Evolutionary conservation across 2,797 vertebrate genomes (phyloP).

Genomic region (Rhynchotus rufescens): DNA sequence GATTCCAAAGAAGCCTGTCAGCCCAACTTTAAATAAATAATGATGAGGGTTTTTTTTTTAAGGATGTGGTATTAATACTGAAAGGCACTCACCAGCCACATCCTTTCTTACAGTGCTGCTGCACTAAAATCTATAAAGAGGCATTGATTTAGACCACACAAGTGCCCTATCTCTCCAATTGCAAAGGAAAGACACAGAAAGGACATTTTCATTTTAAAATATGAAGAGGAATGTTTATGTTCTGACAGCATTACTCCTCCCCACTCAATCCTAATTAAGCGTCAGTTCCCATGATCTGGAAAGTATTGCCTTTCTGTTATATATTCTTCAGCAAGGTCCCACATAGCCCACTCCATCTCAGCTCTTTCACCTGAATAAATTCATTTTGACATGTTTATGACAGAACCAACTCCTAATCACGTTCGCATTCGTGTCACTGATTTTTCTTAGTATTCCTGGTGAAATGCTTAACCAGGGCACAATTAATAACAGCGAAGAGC

Average conservation of each 20-base stretch:
- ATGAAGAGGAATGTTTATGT: background rate
- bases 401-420: background rate
- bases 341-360: background rate
- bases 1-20: background rate
- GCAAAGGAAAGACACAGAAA: background rate
- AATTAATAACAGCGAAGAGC: background rate
- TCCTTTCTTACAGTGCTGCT: background rate
- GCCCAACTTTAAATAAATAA: background rate
- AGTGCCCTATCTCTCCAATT: background rate
- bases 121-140: background rate
- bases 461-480: background rate
- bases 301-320: background rate
- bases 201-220: background rate
- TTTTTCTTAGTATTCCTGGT: background rate
- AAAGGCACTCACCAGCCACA: background rate
- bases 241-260: background rate
- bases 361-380: background rate
- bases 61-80: background rate
- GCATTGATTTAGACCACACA: background rate
- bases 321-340: background rate
- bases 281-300: background rate
- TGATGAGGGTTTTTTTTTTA: background rate
- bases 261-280: background rate
- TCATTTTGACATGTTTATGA: background rate
- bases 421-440: background rate